A percentile compares a stretch with the other conserved stretches of the same genome.
These are phyloP conservation scores for Cervus canadensis DNA, from an alignment of 2,113 vertebrate species.

Conservation along the genomic window DNA sequence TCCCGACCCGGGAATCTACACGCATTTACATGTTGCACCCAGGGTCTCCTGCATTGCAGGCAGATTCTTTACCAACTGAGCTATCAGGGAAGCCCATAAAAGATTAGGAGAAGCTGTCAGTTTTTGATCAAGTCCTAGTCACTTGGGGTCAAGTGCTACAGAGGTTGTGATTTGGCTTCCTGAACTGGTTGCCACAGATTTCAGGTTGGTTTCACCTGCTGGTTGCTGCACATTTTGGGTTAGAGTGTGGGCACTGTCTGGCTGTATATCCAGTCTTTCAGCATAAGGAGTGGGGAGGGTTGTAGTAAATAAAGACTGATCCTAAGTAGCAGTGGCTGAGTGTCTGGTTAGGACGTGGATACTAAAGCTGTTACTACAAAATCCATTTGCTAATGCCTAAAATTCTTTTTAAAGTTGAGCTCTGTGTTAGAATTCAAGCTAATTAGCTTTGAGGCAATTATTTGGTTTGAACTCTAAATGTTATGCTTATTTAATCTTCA, in stretches of 20 bases:
- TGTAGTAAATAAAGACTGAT: neutral
- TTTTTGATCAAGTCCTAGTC: neutral
- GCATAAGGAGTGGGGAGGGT: neutral
- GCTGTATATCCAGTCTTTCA: neutral
- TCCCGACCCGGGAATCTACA: accelerated
- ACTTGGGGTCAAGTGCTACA: neutral
- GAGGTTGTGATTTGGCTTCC: neutral
- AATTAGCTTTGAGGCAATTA: slow-evolving; percentile 23
- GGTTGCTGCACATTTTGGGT: neutral
- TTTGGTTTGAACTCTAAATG: slow-evolving; percentile 5
- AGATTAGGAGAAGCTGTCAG: neutral
- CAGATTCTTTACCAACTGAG: neutral
- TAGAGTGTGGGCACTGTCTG: neutral
- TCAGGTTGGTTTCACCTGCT: neutral
- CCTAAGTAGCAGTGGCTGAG: neutral
- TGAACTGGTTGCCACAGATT: neutral
- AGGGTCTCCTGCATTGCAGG: neutral
- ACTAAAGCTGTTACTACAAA: neutral
- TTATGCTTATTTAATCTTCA: neutral
- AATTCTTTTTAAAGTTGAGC: neutral
- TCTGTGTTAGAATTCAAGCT: slow-evolving; percentile 5
- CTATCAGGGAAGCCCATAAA: neutral
- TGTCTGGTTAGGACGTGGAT: neutral
- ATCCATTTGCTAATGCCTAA: neutral
- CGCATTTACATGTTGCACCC: neutral